phyloP scores from a whole-genome alignment of 2,888 invertebrate species.

The Tiliacea citrago region DNA sequence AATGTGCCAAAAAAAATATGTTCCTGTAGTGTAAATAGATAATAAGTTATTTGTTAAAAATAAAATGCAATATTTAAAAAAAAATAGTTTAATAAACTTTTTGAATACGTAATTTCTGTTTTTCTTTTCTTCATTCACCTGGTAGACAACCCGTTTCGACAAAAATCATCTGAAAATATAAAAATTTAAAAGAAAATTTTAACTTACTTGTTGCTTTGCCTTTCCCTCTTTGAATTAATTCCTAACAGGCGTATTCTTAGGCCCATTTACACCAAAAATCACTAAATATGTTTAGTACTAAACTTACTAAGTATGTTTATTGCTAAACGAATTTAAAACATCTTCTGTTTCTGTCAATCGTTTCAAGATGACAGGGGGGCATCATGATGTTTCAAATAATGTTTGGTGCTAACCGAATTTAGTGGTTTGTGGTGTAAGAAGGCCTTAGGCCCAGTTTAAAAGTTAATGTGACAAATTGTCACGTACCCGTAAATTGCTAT shows the following conservation, averaged over 20 bases:
- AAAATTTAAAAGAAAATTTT: too few species aligned
- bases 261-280: not conserved
- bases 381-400: not conserved
- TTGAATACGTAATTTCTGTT: not conserved
- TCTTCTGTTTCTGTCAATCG: not conserved
- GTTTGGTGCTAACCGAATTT: not conserved
- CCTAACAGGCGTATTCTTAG: not conserved
- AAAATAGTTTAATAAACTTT: constrained; percentile 12
- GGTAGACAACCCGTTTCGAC: not conserved
- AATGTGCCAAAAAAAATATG: constrained; percentile 22
- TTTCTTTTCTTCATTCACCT: constrained; percentile 1
- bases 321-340: not conserved
- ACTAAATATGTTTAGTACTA: not conserved
- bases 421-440: not conserved
- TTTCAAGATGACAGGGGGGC: not conserved
- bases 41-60: constrained; percentile 50
- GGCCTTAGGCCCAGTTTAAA: not conserved
- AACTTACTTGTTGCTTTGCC: not conserved
- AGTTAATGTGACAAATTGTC: not conserved
- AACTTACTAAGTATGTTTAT: not conserved
- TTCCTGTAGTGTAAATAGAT: constrained; percentile 36
- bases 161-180: not conserved
- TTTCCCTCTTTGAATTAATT: not conserved
- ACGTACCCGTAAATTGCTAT: not conserved
- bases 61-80: not conserved